Evolutionary conservation across 2,888 invertebrate genomes (phyloP).

Genomic region (Leistus spinibarbis): DNA sequence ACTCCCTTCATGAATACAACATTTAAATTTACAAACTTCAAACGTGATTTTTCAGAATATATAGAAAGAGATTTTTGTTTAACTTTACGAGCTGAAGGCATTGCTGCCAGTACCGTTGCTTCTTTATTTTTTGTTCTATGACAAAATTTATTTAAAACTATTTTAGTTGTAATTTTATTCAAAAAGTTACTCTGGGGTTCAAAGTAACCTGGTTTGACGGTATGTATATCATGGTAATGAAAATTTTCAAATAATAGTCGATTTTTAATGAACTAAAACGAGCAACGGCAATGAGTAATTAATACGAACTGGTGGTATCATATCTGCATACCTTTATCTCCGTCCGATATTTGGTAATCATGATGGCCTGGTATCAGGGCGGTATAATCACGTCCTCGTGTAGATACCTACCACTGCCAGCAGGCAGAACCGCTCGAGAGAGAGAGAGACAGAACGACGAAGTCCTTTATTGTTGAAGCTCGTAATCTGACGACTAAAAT

Average conservation of each 20-base stretch:
- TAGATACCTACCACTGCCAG: background rate
- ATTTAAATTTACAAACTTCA: too few relatives aligned
- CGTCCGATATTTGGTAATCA: background rate
- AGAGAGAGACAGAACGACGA: background rate
- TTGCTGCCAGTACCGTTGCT: too few relatives aligned
- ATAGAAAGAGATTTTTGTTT: too few relatives aligned
- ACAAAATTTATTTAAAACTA: too few relatives aligned
- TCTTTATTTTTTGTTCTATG: too few relatives aligned
- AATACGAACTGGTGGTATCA: background rate
- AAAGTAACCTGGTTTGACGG: too few relatives aligned
- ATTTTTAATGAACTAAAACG: background rate
- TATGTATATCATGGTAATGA: background rate
- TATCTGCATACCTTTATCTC: conserved; percentile 6
- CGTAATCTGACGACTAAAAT: conserved; percentile 21
- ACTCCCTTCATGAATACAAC: too few relatives aligned
- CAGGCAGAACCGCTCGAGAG: background rate
- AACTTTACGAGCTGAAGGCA: too few relatives aligned
- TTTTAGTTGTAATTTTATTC: too few relatives aligned
- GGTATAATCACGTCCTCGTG: conserved; percentile 2
- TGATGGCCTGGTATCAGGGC: background rate
- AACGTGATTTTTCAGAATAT: too few relatives aligned
- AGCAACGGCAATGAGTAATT: background rate
- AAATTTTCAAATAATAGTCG: background rate
- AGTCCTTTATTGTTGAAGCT: conserved; percentile 7
- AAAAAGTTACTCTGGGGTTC: too few relatives aligned